A percentile compares a stretch with the other conserved stretches of the same genome.
Conservation (phyloP, 1,140 invertebrate genomes). For the Zaprionus vittiger region DNA sequence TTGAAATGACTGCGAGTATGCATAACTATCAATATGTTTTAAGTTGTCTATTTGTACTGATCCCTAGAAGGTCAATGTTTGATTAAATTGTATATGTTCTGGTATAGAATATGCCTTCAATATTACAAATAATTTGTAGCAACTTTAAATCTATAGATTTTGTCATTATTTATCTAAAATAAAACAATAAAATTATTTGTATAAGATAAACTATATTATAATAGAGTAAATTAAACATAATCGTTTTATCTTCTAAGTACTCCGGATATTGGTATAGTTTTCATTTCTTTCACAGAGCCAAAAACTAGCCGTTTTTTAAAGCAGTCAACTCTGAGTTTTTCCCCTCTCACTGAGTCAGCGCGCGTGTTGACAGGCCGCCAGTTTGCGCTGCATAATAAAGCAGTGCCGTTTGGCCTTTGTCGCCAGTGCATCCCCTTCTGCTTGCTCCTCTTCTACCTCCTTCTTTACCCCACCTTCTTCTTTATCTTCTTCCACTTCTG, state of each 20-base stretch:
- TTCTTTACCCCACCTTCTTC: not conserved
- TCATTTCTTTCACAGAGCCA: not conserved
- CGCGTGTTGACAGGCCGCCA: slow-evolving; percentile 65
- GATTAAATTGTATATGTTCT: too few species aligned
- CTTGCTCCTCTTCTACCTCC: not conserved
- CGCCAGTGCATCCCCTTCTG: not conserved
- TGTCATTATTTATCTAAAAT: not conserved
- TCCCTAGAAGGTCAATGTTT: too few species aligned
- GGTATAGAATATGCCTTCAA: too few species aligned
- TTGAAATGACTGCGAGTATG: too few species aligned
- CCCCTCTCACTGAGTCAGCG: slow-evolving; percentile 29
- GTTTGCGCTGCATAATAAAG: slow-evolving; percentile 58
- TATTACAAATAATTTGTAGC: too few species aligned
- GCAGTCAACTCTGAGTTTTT: slow-evolving; percentile 6
- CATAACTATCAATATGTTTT: too few species aligned
- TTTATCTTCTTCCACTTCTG: too few species aligned
- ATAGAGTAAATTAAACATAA: too few species aligned
- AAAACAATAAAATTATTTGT: too few species aligned
- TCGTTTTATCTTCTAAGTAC: not conserved
- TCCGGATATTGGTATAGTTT: not conserved
- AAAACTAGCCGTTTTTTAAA: not conserved
- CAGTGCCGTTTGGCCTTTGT: slow-evolving; percentile 40
- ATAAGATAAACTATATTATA: too few species aligned
- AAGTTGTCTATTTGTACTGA: too few species aligned
- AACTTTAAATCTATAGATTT: not conserved